Base-by-base conservation (phyloP, 2,797 vertebrate species). In the Natrix natrix region DNA sequence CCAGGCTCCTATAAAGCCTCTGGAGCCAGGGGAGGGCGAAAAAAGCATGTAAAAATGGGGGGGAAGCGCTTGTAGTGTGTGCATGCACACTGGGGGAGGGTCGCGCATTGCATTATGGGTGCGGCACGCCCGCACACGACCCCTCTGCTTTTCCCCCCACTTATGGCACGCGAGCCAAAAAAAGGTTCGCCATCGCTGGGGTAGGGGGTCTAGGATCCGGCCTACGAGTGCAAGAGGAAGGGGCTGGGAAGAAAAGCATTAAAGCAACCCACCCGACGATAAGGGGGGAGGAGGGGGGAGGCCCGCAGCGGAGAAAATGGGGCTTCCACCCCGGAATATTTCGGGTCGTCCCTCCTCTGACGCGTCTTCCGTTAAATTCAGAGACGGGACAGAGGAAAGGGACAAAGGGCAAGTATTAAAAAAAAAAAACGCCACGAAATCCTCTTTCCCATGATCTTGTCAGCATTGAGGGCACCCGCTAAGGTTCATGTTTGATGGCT, bases 401-500 rank as follows among this genome's bases (percentile, higher is more conserved):
- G 28, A 69, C 1, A 1, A 32, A n/a, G 69, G 5, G 69, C 32
- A 20, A 32, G 48, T 52, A 52, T 52, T 52, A 43, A 3, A 0
- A 8, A 3, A 1, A 20, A 74, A 17, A 74, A 8, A 0, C 26
- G 16, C 16, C 66, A 17, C 7, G 1, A 74, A 78, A 78, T 22
- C n/a, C 17, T 4, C 37, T 43, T 78, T 16, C 3, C 69, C 17
- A 1, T 20, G 32, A 8, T 16, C 7, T 8, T 8, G n/a, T 78
- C 69, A 10, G 69, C 32, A 43, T 1, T 3, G 32, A 1, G 69
- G 32, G 2, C 32, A 37, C 6, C 32, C 13, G 6, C 66, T n/a
- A 37, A 1, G 5, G 14, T 32, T n/a, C 5, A 0, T 2, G 0
- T 69, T 6, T 6, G 28, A 32, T 0, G 12, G 66, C 22, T 83